Evolutionary conservation across 2,113 vertebrate genomes (phyloP).

Genomic region (Hippocampus abdominalis): DNA sequence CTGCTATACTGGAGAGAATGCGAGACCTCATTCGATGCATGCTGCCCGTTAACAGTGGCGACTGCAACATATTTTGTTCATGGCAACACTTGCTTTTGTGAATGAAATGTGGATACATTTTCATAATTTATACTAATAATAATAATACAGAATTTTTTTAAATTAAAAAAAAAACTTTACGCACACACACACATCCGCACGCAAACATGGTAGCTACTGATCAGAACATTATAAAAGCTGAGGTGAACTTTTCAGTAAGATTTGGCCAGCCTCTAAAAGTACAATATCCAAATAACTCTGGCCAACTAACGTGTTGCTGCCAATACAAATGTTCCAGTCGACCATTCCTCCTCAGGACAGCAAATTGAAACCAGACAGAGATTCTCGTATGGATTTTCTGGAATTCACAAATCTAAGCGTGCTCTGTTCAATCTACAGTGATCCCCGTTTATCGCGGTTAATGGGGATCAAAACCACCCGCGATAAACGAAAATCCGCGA

Average conservation of each 20-base stretch:
- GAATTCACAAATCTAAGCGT: slow-evolving; percentile 34
- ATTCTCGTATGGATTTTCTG: slow-evolving; percentile 48
- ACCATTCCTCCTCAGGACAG: slow-evolving; percentile 58
- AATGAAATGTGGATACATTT: too few species aligned
- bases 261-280: slow-evolving; percentile 13
- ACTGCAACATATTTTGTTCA: background rate
- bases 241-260: slow-evolving; percentile 15
- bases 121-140: too few species aligned
- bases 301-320: slow-evolving; percentile 29
- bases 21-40: slow-evolving; percentile 2
- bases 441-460: too few species aligned
- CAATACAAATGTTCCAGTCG: slow-evolving; percentile 56
- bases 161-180: background rate
- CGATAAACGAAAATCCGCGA: too few species aligned
- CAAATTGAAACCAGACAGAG: slow-evolving; percentile 57
- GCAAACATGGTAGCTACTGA: too few species aligned
- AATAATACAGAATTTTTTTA: too few species aligned
- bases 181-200: too few species aligned
- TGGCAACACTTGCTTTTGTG: too few species aligned
- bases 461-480: too few species aligned
- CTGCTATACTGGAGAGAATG: slow-evolving; percentile 8
- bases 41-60: background rate
- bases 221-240: slow-evolving; percentile 3
- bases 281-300: slow-evolving; percentile 47
- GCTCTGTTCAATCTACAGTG: slow-evolving; percentile 8